phyloP scores from a whole-genome alignment of 2,113 vertebrate species.

The Lipophrys pholis region DNA sequence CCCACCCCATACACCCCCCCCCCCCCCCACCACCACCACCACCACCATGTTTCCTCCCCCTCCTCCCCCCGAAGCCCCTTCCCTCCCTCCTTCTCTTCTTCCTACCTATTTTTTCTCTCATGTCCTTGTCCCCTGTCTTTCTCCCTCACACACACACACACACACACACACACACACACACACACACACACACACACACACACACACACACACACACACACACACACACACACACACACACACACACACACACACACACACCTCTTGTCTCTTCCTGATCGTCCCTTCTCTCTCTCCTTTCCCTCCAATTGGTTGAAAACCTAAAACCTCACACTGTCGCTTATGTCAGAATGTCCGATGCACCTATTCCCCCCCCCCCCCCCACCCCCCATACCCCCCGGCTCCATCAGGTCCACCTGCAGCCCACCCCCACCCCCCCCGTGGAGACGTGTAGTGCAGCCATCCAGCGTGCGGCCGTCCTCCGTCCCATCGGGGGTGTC shows the following conservation, averaged over 20 bases:
- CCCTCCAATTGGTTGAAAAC: too few relatives aligned
- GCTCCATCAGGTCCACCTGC: not conserved
- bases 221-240: too few relatives aligned
- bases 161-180: too few relatives aligned
- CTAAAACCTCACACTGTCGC: slow-evolving; percentile 4
- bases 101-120: not conserved
- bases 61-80: not conserved
- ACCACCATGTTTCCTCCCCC: not conserved
- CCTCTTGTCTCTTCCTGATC: slow-evolving; percentile 5
- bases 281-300: not conserved
- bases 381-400: not conserved
- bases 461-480: too few relatives aligned
- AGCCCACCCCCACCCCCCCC: slow-evolving; percentile 18
- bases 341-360: not conserved
- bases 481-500: slow-evolving; percentile 27
- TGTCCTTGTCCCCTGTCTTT: too few relatives aligned
- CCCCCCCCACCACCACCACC: slow-evolving; percentile 34
- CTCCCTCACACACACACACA: too few relatives aligned
- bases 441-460: slow-evolving; percentile 5
- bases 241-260: too few relatives aligned
- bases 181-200: too few relatives aligned
- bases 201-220: too few relatives aligned
- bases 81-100: too few relatives aligned
- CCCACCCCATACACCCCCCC: slow-evolving; percentile 20
- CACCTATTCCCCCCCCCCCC: slow-evolving; percentile 4